Conservation (phyloP, 2,888 invertebrate genomes). For the Lacanobia oleracea region DNA sequence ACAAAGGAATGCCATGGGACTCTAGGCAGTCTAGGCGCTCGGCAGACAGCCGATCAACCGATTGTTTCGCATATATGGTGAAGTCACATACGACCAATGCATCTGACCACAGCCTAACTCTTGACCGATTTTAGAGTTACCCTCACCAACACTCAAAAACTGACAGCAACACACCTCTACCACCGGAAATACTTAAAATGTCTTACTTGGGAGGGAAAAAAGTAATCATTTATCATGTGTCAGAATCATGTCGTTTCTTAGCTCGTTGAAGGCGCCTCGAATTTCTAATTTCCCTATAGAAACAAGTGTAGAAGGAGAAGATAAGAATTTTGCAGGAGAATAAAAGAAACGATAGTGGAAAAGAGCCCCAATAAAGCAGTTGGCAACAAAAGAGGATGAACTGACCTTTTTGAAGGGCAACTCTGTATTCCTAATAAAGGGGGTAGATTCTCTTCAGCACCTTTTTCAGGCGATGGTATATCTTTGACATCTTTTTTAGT, state of each 20-base stretch:
- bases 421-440: slow-evolving; percentile 79
- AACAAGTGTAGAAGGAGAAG: slow-evolving; percentile 42
- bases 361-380: slow-evolving; percentile 6
- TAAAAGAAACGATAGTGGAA: neutral
- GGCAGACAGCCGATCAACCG: neutral
- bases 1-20: too few relatives aligned
- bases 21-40: neutral
- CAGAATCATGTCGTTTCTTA: slow-evolving; percentile 47
- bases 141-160: slow-evolving; percentile 32
- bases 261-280: slow-evolving; percentile 46
- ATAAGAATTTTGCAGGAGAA: slow-evolving; percentile 18
- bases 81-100: too few relatives aligned
- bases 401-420: slow-evolving; percentile 85
- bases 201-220: slow-evolving; percentile 50
- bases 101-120: slow-evolving; percentile 16
- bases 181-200: slow-evolving; percentile 33
- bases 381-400: slow-evolving; percentile 2
- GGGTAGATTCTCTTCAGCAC: slow-evolving; percentile 78
- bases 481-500: slow-evolving; percentile 74
- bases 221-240: slow-evolving; percentile 40
- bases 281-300: slow-evolving; percentile 54
- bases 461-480: slow-evolving; percentile 82
- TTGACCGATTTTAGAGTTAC: neutral
- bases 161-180: slow-evolving; percentile 21
- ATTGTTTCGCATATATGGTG: too few relatives aligned